phyloP scores from a whole-genome alignment of 2,888 invertebrate genomes.

The Electrophaes corylata region DNA sequence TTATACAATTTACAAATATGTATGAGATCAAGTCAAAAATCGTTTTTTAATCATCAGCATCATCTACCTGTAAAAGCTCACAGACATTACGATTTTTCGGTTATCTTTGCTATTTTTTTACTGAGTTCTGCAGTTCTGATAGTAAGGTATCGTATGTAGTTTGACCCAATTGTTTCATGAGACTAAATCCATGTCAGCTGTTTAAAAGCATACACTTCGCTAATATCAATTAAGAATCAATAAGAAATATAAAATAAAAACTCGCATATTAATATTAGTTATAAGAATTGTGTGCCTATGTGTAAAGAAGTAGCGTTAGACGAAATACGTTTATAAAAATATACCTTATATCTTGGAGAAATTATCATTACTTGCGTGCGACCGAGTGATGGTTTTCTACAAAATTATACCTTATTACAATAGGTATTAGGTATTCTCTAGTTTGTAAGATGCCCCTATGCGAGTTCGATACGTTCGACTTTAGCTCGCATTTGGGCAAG shows the following conservation, averaged over 20 bases:
- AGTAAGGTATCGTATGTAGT: neutral
- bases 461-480: slow-evolving; percentile 54
- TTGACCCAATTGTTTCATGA: neutral
- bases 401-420: slow-evolving; percentile 47
- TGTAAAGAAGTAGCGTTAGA: slow-evolving; percentile 72
- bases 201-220: slow-evolving; percentile 12
- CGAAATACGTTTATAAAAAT: slow-evolving; percentile 42
- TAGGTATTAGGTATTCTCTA: slow-evolving; percentile 61
- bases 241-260: slow-evolving; percentile 16
- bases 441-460: slow-evolving; percentile 70
- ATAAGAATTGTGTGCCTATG: slow-evolving; percentile 82
- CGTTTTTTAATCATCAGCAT: too few species aligned
- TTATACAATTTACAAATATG: too few species aligned
- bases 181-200: slow-evolving; percentile 31
- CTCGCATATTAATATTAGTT: slow-evolving; percentile 50
- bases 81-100: too few species aligned
- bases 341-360: slow-evolving; percentile 39
- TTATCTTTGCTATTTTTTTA: too few species aligned
- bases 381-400: slow-evolving; percentile 47
- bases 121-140: slow-evolving; percentile 4
- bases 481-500: slow-evolving; percentile 60
- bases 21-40: too few species aligned
- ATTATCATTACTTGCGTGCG: slow-evolving; percentile 37
- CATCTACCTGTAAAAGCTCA: too few species aligned
- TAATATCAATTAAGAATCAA: slow-evolving; percentile 4